Percentiles rank a stretch among this genome's conserved stretches.
Conservation (phyloP, 2,888 invertebrate species). For the Plebejus melissa region DNA sequence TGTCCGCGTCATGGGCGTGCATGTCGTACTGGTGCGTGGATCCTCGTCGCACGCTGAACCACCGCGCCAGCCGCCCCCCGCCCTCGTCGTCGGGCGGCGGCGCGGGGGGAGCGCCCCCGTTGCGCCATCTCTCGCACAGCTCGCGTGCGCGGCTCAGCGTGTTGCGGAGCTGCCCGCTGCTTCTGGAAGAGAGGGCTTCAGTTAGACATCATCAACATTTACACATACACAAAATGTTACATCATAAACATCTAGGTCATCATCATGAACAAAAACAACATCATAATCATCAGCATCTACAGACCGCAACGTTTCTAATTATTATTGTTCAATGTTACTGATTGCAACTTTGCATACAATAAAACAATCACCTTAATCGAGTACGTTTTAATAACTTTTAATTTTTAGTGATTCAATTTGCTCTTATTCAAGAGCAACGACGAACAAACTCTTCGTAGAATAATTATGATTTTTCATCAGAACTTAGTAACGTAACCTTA, state of each 20-base stretch:
- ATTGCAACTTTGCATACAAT: not conserved
- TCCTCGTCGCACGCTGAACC: conserved; percentile 93
- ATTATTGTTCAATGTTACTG: not conserved
- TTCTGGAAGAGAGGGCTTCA: conserved; percentile 61
- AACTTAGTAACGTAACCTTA: not conserved
- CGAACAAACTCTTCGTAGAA: not conserved
- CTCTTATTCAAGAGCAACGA: not conserved
- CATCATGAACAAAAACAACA: not conserved
- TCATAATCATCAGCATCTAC: not conserved
- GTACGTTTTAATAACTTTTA: not conserved
- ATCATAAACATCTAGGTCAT: not conserved
- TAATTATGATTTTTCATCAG: not conserved
- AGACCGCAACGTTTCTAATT: not conserved
- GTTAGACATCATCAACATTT: not conserved
- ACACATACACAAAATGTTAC: not conserved
- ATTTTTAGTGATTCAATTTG: not conserved
- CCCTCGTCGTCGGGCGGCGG: conserved; percentile 80
- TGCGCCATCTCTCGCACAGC: conserved; percentile 89
- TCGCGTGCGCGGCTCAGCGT: conserved; percentile 90
- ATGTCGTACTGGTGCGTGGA: conserved; percentile 91
- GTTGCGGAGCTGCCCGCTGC: conserved; percentile 87
- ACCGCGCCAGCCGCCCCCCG: conserved; percentile 88
- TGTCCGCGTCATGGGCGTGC: conserved; percentile 70
- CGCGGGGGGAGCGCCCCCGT: conserved; percentile 58
- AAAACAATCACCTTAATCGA: not conserved